Conservation (phyloP, 2,888 invertebrate genomes). For the Dysmachus trigonus region DNA sequence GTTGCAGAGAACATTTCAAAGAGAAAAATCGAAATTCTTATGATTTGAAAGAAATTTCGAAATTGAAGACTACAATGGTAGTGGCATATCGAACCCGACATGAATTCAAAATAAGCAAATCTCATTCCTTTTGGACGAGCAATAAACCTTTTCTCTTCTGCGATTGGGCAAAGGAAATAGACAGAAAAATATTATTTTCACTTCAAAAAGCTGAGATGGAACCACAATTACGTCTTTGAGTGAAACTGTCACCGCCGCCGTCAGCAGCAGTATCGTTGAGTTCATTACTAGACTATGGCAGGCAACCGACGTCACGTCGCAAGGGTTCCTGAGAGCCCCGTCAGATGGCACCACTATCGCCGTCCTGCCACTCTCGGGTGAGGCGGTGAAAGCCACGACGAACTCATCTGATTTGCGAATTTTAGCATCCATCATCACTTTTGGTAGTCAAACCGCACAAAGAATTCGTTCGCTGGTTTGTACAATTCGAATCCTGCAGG, state of each 20-base stretch:
- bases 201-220: neutral
- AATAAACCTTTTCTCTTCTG: neutral
- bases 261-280: neutral
- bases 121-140: neutral
- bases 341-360: neutral
- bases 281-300: neutral
- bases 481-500: neutral
- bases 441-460: conserved; percentile 21
- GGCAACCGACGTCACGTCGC: neutral
- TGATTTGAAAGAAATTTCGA: neutral
- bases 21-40: neutral
- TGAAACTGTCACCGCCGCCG: neutral
- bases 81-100: neutral
- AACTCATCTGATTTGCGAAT: conserved; percentile 32
- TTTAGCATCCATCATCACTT: conserved; percentile 36
- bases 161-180: neutral
- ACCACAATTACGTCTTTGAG: neutral
- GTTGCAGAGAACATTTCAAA: neutral
- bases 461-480: neutral
- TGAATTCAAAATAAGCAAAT: neutral
- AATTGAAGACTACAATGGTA: neutral
- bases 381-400: neutral
- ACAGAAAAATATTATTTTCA: neutral
- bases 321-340: neutral
- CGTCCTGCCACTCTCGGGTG: neutral